Evolutionary conservation across 2,888 invertebrate species (phyloP).

Genomic region (Dinocampus coccinellae): DNA sequence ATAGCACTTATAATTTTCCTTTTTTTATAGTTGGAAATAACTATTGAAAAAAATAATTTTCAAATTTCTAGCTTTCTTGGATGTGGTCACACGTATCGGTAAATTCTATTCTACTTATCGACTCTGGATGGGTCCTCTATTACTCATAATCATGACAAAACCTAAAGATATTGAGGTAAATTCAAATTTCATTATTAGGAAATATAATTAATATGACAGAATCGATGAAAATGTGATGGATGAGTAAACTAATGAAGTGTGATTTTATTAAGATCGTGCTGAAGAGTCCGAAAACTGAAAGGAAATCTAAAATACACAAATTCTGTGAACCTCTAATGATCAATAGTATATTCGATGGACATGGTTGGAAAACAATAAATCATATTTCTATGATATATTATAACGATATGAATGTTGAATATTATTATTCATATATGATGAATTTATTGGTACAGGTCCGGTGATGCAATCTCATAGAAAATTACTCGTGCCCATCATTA

Average conservation of each 20-base stretch:
- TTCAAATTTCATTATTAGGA: too few species aligned
- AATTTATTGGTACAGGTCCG: neutral
- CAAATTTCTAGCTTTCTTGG: neutral
- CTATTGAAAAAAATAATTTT: neutral
- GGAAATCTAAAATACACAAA: neutral
- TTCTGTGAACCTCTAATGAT: neutral
- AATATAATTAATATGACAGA: too few species aligned
- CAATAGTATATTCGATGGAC: neutral
- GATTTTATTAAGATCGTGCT: neutral
- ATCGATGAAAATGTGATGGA: too few species aligned
- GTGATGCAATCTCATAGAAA: neutral
- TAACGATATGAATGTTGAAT: too few species aligned
- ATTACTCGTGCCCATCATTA: neutral
- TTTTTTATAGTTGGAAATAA: too few species aligned
- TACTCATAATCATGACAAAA: neutral
- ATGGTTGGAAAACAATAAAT: neutral
- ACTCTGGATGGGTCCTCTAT: neutral
- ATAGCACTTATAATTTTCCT: neutral
- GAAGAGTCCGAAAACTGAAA: neutral
- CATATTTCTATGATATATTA: neutral
- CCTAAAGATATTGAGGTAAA: neutral
- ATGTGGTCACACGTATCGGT: neutral
- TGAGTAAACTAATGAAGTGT: neutral
- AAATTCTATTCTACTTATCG: neutral
- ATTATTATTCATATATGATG: neutral